Base-by-base conservation (phyloP, 2,113 vertebrate genomes). In the Arvicanthis niloticus region DNA sequence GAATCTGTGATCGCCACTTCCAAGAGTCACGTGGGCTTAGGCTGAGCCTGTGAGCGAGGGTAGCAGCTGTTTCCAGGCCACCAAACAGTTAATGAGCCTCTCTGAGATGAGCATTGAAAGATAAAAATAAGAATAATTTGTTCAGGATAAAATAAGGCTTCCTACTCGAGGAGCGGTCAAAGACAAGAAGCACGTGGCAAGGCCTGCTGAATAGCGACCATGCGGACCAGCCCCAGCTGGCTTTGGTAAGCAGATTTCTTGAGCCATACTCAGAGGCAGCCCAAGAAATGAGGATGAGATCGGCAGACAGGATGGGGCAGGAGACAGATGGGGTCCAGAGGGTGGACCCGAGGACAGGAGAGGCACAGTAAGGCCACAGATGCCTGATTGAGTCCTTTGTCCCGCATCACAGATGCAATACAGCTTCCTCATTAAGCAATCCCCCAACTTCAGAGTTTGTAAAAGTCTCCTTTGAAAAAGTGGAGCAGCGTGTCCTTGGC, bases 401-500 rank as follows among this genome's bases (percentile, higher is more conserved):
- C 80, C 91, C 56, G 73, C 78, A 45, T 29, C 77, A 8, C 40
- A 56, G 78, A 62, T 56, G 70, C 3, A 89, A 65, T 48, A 82
- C 6, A 84, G 37, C 37, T 67, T 15, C 88, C 68, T 51, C 34
- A 60, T 37, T 82, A 65, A 67, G 42, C 80, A 93, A 89, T 58
- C 31, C 60, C 42, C 76, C 24, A 34, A 40, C 45, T 91, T 68
- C 42, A 82, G 67, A 58, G 42, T 67, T 91, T 91, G 92, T 75
- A 3, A 58, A 92, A 91, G 40, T 72, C 11, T 51, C 56, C 21
- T 73, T 91, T 92, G 93, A 31, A 82, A 95, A 97, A 97, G 78
- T 81, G 31, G 96, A 94, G 85, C 93, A 24, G 70, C 19, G 3
- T 97, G 95, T 96, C 92, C 95, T 96, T 92, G 93, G 90, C 96